Conservation (phyloP, 2,113 vertebrate genomes). For the Saccopteryx leptura region DNA sequence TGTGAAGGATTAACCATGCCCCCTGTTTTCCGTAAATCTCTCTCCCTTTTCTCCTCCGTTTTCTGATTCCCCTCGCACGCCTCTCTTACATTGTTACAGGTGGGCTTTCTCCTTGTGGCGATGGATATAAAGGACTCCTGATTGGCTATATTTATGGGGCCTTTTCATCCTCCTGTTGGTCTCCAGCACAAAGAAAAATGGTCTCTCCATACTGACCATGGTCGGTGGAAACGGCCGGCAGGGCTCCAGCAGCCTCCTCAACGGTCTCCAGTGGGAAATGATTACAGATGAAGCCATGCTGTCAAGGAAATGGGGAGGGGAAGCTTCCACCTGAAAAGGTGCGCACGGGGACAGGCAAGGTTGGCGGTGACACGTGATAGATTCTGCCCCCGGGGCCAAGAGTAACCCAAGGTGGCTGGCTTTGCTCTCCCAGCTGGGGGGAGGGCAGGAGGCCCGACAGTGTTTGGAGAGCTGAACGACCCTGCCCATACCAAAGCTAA, state of each 20-base stretch:
- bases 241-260: slow-evolving; percentile 81
- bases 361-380: slow-evolving; percentile 68
- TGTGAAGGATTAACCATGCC: slow-evolving; percentile 82
- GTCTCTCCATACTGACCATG: slow-evolving; percentile 75
- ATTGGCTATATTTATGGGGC: slow-evolving; percentile 86
- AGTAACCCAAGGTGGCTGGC: slow-evolving; percentile 68
- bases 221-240: slow-evolving; percentile 84
- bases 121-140: slow-evolving; percentile 86
- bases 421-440: slow-evolving; percentile 71
- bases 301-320: slow-evolving; percentile 82
- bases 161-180: slow-evolving; percentile 81
- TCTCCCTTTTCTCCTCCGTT: background rate
- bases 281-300: slow-evolving; percentile 85
- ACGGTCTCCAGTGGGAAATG: slow-evolving; percentile 83
- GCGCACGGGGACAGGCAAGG: slow-evolving; percentile 70
- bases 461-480: background rate
- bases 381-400: slow-evolving; percentile 71
- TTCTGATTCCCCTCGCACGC: slow-evolving; percentile 19
- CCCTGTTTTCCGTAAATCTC: slow-evolving; percentile 79
- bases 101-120: slow-evolving; percentile 75
- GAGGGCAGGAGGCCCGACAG: slow-evolving; percentile 41
- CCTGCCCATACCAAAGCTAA: background rate
- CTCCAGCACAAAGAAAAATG: slow-evolving; percentile 90
- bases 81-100: slow-evolving; percentile 85
- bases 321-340: slow-evolving; percentile 80